Evolutionary conservation across 2,797 vertebrate genomes (phyloP).

Genomic region (Phalloptychus januarius): DNA sequence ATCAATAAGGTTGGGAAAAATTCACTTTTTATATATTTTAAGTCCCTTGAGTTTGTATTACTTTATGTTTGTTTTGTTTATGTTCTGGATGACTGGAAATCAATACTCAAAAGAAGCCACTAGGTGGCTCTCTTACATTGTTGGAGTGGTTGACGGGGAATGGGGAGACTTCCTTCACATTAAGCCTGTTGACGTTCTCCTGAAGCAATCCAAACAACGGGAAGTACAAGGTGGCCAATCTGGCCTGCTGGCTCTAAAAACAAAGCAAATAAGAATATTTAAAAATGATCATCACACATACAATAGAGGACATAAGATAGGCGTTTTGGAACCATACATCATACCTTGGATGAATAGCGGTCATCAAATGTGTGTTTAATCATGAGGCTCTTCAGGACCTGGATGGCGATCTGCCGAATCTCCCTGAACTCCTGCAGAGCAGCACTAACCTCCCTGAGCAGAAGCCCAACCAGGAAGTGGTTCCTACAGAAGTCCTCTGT

Average conservation of each 20-base stretch:
- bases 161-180: conserved; percentile 90
- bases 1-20: background rate
- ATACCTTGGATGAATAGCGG: conserved; percentile 90
- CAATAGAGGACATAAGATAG: background rate
- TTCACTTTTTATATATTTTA: background rate
- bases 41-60: background rate
- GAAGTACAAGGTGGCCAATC: conserved; percentile 94
- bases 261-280: conserved; percentile 55
- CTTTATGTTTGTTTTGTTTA: background rate
- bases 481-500: conserved; percentile 98
- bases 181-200: conserved; percentile 94
- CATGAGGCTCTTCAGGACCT: conserved; percentile 95
- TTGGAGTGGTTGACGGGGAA: conserved; percentile 85
- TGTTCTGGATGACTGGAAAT: background rate
- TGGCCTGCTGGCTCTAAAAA: conserved; percentile 92
- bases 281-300: background rate
- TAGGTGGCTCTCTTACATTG: conserved; percentile 83
- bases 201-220: conserved; percentile 93
- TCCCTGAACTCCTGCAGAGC: conserved; percentile 94
- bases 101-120: conserved; percentile 42
- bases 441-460: conserved; percentile 91
- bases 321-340: background rate
- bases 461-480: conserved; percentile 95
- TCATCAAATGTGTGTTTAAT: conserved; percentile 97
- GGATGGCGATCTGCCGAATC: conserved; percentile 90